Percentiles rank a stretch among this genome's conserved stretches.
Evolutionary conservation across 2,113 vertebrate species (phyloP).

Genomic region (Mungos mungo): DNA sequence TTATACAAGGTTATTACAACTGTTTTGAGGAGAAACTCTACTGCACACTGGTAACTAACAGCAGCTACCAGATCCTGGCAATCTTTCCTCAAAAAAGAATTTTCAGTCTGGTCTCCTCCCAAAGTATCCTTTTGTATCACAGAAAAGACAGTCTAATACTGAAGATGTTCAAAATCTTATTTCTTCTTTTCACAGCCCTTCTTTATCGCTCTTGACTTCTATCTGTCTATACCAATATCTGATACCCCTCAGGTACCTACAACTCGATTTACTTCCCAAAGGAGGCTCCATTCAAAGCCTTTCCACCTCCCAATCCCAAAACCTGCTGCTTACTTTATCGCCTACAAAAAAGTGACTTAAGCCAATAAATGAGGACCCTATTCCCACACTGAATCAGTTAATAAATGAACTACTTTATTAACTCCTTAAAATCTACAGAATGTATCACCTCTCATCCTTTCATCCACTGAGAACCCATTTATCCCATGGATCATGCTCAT

Average conservation of each 20-base stretch:
- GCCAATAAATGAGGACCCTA: neutral
- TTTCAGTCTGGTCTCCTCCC: neutral
- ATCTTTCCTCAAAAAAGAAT: neutral
- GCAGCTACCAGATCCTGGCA: neutral
- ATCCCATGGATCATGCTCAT: neutral
- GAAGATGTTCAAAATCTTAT: constrained; percentile 13
- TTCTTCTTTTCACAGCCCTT: neutral
- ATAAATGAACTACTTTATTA: neutral
- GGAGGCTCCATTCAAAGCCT: neutral
- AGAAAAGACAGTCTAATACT: neutral
- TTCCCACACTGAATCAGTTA: constrained; percentile 10
- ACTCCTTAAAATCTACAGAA: neutral
- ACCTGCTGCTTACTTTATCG: neutral
- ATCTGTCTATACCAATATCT: neutral
- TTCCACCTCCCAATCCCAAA: neutral
- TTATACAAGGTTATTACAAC: constrained; percentile 24
- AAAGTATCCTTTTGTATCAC: neutral
- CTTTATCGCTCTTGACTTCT: constrained; percentile 1
- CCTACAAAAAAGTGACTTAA: constrained; percentile 4
- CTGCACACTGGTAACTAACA: neutral
- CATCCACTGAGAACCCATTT: neutral
- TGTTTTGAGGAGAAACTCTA: neutral
- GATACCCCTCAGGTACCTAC: neutral
- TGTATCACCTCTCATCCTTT: neutral
- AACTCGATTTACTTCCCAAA: constrained; percentile 13